Percentiles rank a stretch among this genome's conserved stretches.
Conservation (phyloP, 2,113 vertebrate species). For the Butorides virescens region DNA sequence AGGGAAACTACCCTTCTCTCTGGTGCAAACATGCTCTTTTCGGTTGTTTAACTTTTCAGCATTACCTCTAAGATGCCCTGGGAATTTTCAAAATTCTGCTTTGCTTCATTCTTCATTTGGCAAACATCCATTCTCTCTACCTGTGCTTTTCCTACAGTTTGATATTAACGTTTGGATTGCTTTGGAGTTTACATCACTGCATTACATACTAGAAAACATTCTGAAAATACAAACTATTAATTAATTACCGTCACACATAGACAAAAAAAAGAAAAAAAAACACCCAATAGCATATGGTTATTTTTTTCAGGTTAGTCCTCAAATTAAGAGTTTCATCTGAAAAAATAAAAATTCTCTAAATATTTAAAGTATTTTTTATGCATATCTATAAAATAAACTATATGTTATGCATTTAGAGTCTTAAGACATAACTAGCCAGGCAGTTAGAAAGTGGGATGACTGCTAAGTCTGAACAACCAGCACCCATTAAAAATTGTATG, state of each 20-base stretch:
- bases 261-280: not conserved
- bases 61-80: not conserved
- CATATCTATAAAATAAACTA: not conserved
- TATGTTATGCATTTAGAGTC: not conserved
- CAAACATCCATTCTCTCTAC: not conserved
- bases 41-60: not conserved
- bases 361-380: not conserved
- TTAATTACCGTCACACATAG: not conserved
- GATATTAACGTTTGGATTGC: not conserved
- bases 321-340: not conserved
- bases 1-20: not conserved
- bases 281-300: no score
- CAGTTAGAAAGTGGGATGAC: not conserved
- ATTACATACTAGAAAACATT: not conserved
- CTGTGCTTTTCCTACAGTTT: not conserved
- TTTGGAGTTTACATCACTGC: not conserved
- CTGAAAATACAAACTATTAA: not conserved
- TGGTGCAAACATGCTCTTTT: not conserved
- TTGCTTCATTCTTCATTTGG: not conserved
- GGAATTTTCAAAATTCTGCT: not conserved
- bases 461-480: not conserved
- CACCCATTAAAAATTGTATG: not conserved
- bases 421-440: not conserved
- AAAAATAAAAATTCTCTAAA: not conserved
- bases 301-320: not conserved